Evolutionary conservation across 1,140 invertebrate genomes (phyloP), one percentile per base, ranked within the genome.

Genomic region (Spodoptera litura): DNA sequence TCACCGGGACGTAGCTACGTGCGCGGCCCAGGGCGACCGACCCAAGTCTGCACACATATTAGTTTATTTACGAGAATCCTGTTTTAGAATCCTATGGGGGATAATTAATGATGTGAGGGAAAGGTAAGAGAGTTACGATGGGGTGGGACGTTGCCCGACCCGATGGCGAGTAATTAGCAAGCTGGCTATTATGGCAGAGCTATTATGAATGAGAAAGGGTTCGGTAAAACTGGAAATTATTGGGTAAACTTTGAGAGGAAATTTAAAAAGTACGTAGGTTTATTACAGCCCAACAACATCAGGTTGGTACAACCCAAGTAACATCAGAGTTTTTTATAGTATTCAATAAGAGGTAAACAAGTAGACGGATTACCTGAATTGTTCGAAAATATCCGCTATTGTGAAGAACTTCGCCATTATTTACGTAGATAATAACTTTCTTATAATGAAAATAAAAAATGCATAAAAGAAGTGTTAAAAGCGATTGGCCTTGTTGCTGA

Each of bases 61-160:
- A 80, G 78, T 82, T 84, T 84, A 82, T 84, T 84, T 82, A 84
- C 78, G 80, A 83, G 75, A 68, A 44, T 35, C 55, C 76, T 79
- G 74, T 56, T 79, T 74, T 71, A 75, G 51, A 72, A 56, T 53
- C 79, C 73, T 51, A 55, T 49, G 72, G 79, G 79, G 79, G 44
- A 80, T 80, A 70, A 80, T 80, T 80, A 76, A 80, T 80, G 58
- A 80, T 56, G 66, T 71, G 74, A 53, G 73, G 55, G 59, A 66
- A 77, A 68, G 52, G 62, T 61, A 38, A 70, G 49, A 35, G 51
- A 52, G 64, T 75, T 64, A 75, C 58, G 58, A 64, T 75, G 58
- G 73, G 56, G n/a, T 35, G 58, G 13, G 61, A 15, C 15, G 51
- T 59, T 52, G 10, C 35, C 13, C 44, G 27, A 13, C 44, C 15